Conservation (phyloP, 1,140 invertebrate species). For the Cydia fagiglandana region DNA sequence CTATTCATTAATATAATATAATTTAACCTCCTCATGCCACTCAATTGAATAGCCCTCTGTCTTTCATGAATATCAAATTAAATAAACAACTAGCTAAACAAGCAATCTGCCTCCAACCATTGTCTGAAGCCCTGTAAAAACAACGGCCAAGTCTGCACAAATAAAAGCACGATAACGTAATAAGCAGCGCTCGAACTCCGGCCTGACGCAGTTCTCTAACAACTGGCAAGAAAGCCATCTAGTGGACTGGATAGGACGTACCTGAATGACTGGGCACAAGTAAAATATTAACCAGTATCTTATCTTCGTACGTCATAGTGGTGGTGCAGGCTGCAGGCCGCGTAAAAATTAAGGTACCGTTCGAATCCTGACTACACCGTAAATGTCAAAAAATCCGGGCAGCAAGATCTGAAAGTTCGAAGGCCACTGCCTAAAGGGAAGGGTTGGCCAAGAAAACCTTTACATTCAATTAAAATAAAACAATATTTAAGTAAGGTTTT, state of each 20-base stretch:
- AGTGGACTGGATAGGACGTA: neutral
- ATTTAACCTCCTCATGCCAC: too few species aligned
- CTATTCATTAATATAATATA: too few species aligned
- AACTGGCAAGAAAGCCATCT: constrained; percentile 7
- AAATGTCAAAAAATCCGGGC: too few species aligned
- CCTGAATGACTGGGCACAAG: neutral
- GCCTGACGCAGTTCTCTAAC: neutral
- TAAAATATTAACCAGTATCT: neutral
- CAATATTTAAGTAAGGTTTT: too few species aligned
- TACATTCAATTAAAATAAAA: too few species aligned
- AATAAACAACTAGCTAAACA: constrained; percentile 8
- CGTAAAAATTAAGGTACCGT: too few species aligned
- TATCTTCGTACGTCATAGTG: neutral
- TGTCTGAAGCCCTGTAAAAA: constrained; percentile 6
- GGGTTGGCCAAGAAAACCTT: too few species aligned
- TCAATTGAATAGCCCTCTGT: too few species aligned
- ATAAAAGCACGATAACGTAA: constrained; percentile 9
- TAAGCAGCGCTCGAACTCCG: neutral
- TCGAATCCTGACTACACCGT: too few species aligned
- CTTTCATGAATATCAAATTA: neutral
- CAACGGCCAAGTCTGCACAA: neutral
- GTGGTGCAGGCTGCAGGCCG: neutral
- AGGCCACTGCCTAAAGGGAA: too few species aligned
- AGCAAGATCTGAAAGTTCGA: too few species aligned
- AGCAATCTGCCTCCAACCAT: neutral